These are phyloP conservation scores for Tamias sibiricus DNA, from an alignment of 2,113 vertebrate genomes.

Conservation along the genomic window DNA sequence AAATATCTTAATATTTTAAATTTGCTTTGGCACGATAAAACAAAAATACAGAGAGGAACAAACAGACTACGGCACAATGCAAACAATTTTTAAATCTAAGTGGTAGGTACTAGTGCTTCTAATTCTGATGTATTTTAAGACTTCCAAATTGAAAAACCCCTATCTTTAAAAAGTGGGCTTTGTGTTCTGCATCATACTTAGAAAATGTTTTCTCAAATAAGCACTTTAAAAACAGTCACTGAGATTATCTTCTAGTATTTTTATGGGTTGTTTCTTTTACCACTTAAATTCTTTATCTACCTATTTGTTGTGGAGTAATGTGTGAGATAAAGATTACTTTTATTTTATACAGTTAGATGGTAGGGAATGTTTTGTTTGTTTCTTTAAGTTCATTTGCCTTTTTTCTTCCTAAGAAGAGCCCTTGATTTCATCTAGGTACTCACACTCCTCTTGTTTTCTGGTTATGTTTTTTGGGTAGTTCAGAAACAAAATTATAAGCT, in stretches of 20 bases:
- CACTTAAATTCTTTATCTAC: background rate
- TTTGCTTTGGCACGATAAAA: background rate
- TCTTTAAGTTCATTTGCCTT: background rate
- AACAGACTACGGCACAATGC: background rate
- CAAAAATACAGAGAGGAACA: background rate
- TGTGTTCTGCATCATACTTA: background rate
- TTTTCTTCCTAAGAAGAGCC: background rate
- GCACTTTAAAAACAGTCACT: background rate
- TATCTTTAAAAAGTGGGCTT: background rate
- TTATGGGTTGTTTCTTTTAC: slow-evolving; percentile 16
- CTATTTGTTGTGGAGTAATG: background rate
- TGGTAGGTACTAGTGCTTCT: background rate
- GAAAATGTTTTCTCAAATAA: slow-evolving; percentile 22
- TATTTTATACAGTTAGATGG: background rate
- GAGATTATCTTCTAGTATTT: background rate
- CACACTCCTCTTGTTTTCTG: background rate
- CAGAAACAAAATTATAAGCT: background rate
- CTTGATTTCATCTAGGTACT: background rate
- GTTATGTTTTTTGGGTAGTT: background rate
- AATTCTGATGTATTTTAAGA: slow-evolving; percentile 26
- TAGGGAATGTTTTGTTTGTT: background rate
- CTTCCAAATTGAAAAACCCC: slow-evolving; percentile 11
- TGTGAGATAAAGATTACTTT: slow-evolving; percentile 29
- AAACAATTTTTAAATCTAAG: background rate
- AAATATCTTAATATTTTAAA: slow-evolving; percentile 22